These are phyloP conservation scores for Pteromalus puparum DNA, from an alignment of 1,140 invertebrate species.

Conservation along the genomic window DNA sequence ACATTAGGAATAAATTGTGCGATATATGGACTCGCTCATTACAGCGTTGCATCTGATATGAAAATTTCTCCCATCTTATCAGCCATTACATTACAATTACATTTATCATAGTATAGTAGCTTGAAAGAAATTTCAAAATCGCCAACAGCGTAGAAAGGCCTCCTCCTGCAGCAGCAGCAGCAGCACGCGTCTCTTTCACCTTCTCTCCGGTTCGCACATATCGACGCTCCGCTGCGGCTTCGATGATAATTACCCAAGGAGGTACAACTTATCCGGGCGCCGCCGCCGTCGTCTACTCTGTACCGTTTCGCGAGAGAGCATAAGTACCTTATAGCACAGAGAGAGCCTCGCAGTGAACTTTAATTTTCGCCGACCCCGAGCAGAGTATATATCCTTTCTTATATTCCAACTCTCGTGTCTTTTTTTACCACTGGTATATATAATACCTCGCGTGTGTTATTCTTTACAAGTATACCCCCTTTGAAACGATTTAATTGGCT, in stretches of 20 bases:
- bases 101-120: neutral
- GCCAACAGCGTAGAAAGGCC: neutral
- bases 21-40: neutral
- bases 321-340: slow-evolving; percentile 15
- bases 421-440: slow-evolving; percentile 8
- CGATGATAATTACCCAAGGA: slow-evolving; percentile 39
- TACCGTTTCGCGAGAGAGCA: slow-evolving; percentile 3
- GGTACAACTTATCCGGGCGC: slow-evolving; percentile 19
- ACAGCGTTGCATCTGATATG: neutral
- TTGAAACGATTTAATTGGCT: slow-evolving; percentile 14
- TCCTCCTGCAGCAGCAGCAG: neutral
- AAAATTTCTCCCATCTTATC: too few species aligned
- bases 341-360: slow-evolving; percentile 24
- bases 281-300: neutral
- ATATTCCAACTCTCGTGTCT: neutral
- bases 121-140: neutral
- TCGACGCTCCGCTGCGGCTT: slow-evolving; percentile 9
- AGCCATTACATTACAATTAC: too few species aligned
- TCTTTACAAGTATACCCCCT: neutral
- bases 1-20: too few species aligned
- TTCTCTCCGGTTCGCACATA: neutral
- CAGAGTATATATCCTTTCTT: neutral
- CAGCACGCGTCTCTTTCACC: slow-evolving; percentile 7
- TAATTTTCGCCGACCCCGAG: slow-evolving; percentile 25
- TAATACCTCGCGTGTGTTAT: too few species aligned